A percentile compares a stretch with the other conserved stretches of the same genome.
Conservation (phyloP, 2,113 vertebrate genomes). For the Seriola dumerili region DNA sequence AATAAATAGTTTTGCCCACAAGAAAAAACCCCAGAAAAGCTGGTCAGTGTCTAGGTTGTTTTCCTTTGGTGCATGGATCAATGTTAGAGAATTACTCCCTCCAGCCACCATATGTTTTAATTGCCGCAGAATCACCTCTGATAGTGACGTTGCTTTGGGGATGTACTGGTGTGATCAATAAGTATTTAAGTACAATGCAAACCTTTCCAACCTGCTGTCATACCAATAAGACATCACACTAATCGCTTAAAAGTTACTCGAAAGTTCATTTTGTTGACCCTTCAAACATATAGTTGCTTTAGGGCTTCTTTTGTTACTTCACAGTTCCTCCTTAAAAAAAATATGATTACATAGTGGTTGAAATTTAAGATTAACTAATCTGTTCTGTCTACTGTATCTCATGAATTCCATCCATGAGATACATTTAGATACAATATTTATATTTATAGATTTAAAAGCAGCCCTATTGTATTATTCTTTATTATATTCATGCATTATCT, state of each 20-base stretch:
- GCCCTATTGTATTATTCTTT: neutral
- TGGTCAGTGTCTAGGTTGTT: slow-evolving; percentile 33
- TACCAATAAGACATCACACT: neutral
- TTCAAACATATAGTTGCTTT: neutral
- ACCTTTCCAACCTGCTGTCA: neutral
- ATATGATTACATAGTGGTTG: neutral
- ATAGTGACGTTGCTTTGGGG: slow-evolving; percentile 6
- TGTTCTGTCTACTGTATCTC: too few relatives aligned
- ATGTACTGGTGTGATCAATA: neutral
- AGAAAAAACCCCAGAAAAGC: slow-evolving; percentile 15
- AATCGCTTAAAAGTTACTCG: neutral
- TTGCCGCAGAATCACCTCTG: slow-evolving; percentile 35
- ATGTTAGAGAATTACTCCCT: slow-evolving; percentile 45
- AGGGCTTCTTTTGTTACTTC: neutral
- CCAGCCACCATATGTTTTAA: slow-evolving; percentile 37
- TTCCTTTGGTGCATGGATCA: slow-evolving; percentile 33
- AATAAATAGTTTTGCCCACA: slow-evolving; percentile 41
- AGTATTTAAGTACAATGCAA: neutral
- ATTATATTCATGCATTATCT: slow-evolving; percentile 2
- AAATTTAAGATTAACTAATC: neutral
- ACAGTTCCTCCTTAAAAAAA: neutral
- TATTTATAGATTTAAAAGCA: neutral
- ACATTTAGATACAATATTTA: neutral
- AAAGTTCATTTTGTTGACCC: neutral
- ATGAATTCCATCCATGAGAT: neutral